These are phyloP conservation scores for Calephelis nemesis DNA, from an alignment of 1,140 invertebrate genomes.

Conservation along the genomic window DNA sequence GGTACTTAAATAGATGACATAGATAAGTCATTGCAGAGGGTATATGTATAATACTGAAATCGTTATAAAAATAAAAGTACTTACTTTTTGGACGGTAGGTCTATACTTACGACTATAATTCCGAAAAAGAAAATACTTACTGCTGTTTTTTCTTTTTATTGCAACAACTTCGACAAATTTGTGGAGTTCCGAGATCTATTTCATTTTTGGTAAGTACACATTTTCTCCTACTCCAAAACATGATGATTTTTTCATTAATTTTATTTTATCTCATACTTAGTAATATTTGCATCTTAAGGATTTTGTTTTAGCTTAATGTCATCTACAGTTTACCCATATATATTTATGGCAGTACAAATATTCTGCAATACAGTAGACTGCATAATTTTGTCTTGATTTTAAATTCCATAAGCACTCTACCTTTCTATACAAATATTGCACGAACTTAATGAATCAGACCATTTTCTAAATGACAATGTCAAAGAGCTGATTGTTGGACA, in stretches of 20 bases:
- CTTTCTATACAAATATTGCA: not conserved
- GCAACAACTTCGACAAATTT: too few relatives aligned
- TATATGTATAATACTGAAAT: constrained; percentile 2
- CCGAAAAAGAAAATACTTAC: too few relatives aligned
- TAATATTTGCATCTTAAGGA: not conserved
- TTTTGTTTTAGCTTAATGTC: not conserved
- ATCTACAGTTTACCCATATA: not conserved
- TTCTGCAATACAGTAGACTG: not conserved
- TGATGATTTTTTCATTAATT: not conserved
- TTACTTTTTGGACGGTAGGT: too few relatives aligned
- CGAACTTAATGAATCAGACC: not conserved
- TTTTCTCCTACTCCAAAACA: not conserved
- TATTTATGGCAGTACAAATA: not conserved
- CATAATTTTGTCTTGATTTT: not conserved
- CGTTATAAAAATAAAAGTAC: not conserved
- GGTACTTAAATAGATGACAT: not conserved
- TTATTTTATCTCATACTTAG: too few relatives aligned
- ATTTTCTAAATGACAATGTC: too few relatives aligned
- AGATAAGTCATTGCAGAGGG: constrained; percentile 1
- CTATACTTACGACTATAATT: too few relatives aligned
- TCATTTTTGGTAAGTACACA: not conserved
- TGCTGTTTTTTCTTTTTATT: too few relatives aligned
- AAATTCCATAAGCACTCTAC: not conserved
- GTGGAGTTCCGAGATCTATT: too few relatives aligned
- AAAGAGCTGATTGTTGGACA: too few relatives aligned